Evolutionary conservation across 1,140 invertebrate species (phyloP).

Genomic region (Calliphora vicina): DNA sequence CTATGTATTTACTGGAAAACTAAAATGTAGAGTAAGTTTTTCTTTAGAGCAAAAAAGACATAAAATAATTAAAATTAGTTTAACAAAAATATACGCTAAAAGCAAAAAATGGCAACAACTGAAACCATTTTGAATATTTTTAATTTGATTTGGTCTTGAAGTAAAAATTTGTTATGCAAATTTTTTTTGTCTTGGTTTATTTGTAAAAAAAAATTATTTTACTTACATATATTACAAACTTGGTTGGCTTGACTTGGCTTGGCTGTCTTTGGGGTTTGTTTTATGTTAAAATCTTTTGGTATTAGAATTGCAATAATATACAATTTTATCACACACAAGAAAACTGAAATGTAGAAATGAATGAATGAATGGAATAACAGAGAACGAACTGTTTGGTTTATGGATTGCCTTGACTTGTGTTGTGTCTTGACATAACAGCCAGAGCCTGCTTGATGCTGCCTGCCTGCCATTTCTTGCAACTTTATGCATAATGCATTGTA

Average conservation of each 20-base stretch:
- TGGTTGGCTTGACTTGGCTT: too few relatives aligned
- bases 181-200: neutral
- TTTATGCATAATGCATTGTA: constrained; percentile 8
- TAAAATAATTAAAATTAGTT: neutral
- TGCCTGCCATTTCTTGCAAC: neutral
- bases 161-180: constrained; percentile 6
- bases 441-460: neutral
- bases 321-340: neutral
- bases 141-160: constrained; percentile 23
- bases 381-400: too few relatives aligned
- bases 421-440: neutral
- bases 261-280: neutral
- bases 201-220: neutral
- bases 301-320: neutral
- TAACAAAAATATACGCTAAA: neutral
- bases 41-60: neutral
- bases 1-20: neutral
- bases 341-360: too few relatives aligned
- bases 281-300: neutral
- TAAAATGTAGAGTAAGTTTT: neutral
- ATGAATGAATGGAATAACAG: too few relatives aligned
- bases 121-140: constrained; percentile 19
- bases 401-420: neutral
- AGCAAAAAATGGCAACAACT: neutral
- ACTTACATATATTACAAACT: too few relatives aligned